Percentiles rank a stretch among this genome's conserved stretches.
These are phyloP conservation scores for Drosophila algonquin DNA, from an alignment of 2,888 invertebrate species.

Conservation along the genomic window DNA sequence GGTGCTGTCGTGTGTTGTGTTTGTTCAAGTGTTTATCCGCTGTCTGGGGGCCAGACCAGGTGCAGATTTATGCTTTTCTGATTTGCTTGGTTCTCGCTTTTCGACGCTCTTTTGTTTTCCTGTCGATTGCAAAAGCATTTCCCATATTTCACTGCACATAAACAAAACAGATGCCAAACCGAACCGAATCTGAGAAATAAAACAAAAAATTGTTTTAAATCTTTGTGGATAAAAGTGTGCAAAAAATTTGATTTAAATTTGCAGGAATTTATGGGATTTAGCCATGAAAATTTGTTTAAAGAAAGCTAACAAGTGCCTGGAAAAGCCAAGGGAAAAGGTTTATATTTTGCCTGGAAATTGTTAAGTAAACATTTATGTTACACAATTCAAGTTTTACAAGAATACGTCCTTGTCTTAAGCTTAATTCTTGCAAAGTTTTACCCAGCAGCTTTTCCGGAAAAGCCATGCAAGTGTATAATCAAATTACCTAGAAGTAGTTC, in stretches of 20 bases:
- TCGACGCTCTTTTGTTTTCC: conserved; percentile 11
- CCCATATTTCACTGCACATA: conserved; percentile 37
- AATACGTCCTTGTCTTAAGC: too few relatives aligned
- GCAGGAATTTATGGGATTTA: neutral
- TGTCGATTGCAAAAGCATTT: conserved; percentile 4
- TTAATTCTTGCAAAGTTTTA: neutral
- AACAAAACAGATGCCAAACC: conserved; percentile 34
- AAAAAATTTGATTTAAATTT: neutral
- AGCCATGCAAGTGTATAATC: too few relatives aligned
- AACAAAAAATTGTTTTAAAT: conserved; percentile 17
- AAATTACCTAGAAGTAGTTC: too few relatives aligned
- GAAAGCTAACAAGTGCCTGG: neutral
- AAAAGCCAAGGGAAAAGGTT: neutral
- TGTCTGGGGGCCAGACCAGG: conserved; percentile 35
- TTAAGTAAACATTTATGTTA: neutral
- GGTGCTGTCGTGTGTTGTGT: conserved; percentile 11
- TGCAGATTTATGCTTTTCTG: conserved; percentile 36
- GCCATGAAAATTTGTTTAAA: neutral
- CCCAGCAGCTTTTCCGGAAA: neutral
- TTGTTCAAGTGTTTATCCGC: conserved; percentile 52
- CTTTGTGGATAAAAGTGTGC: neutral
- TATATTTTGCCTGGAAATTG: neutral
- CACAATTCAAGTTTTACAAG: neutral
- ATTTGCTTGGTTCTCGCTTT: conserved; percentile 11
- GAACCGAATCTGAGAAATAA: conserved; percentile 1